Conservation (phyloP, 2,797 vertebrate species). For the Iguana delicatissima region DNA sequence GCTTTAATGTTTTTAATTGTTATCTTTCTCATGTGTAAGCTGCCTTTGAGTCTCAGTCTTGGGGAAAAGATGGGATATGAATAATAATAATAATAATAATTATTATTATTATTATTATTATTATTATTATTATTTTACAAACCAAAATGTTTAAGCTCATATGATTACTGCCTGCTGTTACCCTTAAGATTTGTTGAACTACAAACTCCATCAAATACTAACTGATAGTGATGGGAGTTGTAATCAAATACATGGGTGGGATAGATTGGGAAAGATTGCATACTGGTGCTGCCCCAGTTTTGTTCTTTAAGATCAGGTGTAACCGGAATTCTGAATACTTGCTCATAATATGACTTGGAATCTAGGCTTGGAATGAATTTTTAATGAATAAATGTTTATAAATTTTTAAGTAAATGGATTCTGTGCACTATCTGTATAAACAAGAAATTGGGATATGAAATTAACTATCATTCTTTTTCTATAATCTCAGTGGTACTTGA, state of each 20-base stretch:
- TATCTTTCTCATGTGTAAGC: too few species aligned
- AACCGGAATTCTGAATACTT: not conserved
- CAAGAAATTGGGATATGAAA: not conserved
- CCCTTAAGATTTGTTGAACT: not conserved
- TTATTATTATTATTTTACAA: not conserved
- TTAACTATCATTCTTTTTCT: not conserved
- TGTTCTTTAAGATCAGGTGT: not conserved
- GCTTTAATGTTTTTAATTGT: too few species aligned
- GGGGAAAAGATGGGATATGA: too few species aligned
- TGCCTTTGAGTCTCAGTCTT: too few species aligned
- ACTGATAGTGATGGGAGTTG: not conserved
- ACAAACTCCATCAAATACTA: not conserved
- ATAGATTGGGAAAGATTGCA: not conserved
- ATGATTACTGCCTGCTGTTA: not conserved
- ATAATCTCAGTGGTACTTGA: too few species aligned
- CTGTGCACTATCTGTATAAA: not conserved
- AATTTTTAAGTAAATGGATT: not conserved
- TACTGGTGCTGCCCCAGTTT: not conserved
- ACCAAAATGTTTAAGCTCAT: not conserved
- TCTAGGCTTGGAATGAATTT: too few species aligned
- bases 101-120: not conserved
- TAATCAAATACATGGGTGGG: not conserved
- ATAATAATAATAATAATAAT: too few species aligned
- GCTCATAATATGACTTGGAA: not conserved
- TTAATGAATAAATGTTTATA: not conserved